phyloP scores from a whole-genome alignment of 2,888 invertebrate species.

The Lysandra coridon region DNA sequence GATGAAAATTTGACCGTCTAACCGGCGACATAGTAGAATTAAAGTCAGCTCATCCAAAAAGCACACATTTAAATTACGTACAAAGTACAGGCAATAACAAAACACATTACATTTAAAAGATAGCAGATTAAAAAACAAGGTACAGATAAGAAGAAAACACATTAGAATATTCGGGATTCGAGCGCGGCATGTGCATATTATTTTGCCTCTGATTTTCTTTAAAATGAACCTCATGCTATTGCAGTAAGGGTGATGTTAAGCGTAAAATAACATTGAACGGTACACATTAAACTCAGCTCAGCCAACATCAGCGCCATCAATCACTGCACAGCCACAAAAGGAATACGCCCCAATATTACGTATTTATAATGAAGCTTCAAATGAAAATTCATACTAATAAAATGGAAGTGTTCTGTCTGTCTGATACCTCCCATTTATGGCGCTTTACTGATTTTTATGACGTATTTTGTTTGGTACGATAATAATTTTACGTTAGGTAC shows the following conservation, averaged over 20 bases:
- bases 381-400: conserved; percentile 16
- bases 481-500: too few relatives aligned
- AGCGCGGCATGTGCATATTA: background rate
- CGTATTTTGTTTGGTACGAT: too few relatives aligned
- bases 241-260: background rate
- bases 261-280: background rate
- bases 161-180: conserved; percentile 4
- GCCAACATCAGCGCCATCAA: conserved; percentile 37
- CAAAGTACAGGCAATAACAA: background rate
- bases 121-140: conserved; percentile 2
- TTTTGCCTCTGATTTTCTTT: background rate
- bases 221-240: background rate
- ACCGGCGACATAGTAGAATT: too few relatives aligned
- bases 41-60: too few relatives aligned
- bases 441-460: too few relatives aligned
- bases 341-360: conserved; percentile 21
- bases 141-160: conserved; percentile 11
- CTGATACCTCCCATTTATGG: too few relatives aligned
- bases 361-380: conserved; percentile 13
- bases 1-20: too few relatives aligned
- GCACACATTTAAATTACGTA: background rate
- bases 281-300: conserved; percentile 35
- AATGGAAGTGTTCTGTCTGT: background rate
- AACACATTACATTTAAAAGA: background rate
- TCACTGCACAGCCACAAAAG: conserved; percentile 34